A percentile compares a stretch with the other conserved stretches of the same genome.
Evolutionary conservation across 1,140 invertebrate species (phyloP).

Genomic region (Hermetia illucens): DNA sequence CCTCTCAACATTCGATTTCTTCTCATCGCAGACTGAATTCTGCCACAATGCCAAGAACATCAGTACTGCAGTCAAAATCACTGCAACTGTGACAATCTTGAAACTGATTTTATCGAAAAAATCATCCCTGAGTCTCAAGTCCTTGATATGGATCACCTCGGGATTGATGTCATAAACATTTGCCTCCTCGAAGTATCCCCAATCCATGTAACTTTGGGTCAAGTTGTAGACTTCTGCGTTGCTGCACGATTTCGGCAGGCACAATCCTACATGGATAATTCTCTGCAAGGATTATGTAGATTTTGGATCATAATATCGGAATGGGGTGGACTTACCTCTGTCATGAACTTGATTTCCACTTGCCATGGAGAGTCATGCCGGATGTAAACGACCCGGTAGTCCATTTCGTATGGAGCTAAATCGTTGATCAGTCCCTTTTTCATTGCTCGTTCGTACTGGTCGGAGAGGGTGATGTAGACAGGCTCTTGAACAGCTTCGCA

Average conservation of each 20-base stretch:
- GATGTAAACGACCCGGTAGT: slow-evolving; percentile 25
- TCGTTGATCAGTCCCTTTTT: slow-evolving; percentile 20
- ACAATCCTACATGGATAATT: slow-evolving; percentile 26
- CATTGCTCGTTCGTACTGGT: slow-evolving; percentile 22
- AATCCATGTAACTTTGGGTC: slow-evolving; percentile 15
- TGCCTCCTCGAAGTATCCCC: slow-evolving; percentile 13
- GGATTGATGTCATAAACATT: slow-evolving; percentile 23
- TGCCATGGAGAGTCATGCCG: slow-evolving; percentile 27
- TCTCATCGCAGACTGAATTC: background rate
- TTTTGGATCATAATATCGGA: background rate
- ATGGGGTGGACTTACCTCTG: slow-evolving; percentile 10
- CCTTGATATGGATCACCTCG: slow-evolving; percentile 24
- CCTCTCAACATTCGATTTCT: background rate
- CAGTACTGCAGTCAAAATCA: slow-evolving; percentile 16
- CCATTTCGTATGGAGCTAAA: slow-evolving; percentile 20
- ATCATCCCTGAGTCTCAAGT: slow-evolving; percentile 15
- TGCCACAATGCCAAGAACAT: slow-evolving; percentile 13
- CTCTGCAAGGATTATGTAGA: slow-evolving; percentile 4
- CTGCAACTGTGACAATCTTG: slow-evolving; percentile 14
- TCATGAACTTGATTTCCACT: slow-evolving; percentile 26
- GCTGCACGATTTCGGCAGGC: slow-evolving; percentile 20
- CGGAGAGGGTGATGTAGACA: slow-evolving; percentile 18
- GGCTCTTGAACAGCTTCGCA: slow-evolving; percentile 17
- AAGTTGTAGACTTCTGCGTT: slow-evolving; percentile 20
- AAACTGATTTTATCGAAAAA: slow-evolving; percentile 20